Conservation (phyloP, 2,888 invertebrate species). For the Pyrrhia umbra region DNA sequence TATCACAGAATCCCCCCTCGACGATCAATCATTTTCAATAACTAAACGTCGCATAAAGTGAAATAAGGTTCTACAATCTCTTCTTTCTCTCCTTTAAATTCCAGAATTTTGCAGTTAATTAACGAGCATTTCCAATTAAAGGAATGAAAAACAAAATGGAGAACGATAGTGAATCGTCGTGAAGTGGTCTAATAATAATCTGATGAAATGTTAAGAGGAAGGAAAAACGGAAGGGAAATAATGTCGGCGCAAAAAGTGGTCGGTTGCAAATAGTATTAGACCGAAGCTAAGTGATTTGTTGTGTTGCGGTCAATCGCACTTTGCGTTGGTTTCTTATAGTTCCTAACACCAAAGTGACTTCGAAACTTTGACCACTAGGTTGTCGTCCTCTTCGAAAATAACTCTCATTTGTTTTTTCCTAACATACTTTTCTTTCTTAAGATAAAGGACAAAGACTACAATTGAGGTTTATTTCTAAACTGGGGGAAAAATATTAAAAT, state of each 20-base stretch:
- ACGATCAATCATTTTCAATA: conserved; percentile 62
- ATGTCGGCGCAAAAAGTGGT: conserved; percentile 67
- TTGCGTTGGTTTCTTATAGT: conserved; percentile 76
- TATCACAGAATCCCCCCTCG: conserved; percentile 46
- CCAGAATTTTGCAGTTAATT: conserved; percentile 48
- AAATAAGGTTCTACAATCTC: conserved; percentile 18
- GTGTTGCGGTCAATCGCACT: conserved; percentile 85
- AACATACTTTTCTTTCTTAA: conserved; percentile 1
- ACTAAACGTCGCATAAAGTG: conserved; percentile 46
- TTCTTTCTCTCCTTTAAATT: conserved; percentile 20
- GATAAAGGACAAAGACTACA: no score
- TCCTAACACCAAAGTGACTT: conserved; percentile 74
- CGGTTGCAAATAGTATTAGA: conserved; percentile 73
- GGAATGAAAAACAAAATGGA: conserved; percentile 34
- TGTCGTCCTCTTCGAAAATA: conserved; percentile 30
- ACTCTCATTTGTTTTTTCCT: conserved; percentile 25
- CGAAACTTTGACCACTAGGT: conserved; percentile 64
- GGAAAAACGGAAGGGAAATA: conserved; percentile 57
- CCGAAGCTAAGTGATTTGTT: conserved; percentile 85
- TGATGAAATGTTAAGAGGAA: conserved; percentile 62
- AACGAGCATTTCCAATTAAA: conserved; percentile 43
- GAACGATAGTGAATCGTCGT: conserved; percentile 44
- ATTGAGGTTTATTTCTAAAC: background rate
- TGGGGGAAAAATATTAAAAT: background rate
- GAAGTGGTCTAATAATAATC: conserved; percentile 60